Evolutionary conservation across 2,113 vertebrate species (phyloP).

Genomic region (Taxidea taxus): DNA sequence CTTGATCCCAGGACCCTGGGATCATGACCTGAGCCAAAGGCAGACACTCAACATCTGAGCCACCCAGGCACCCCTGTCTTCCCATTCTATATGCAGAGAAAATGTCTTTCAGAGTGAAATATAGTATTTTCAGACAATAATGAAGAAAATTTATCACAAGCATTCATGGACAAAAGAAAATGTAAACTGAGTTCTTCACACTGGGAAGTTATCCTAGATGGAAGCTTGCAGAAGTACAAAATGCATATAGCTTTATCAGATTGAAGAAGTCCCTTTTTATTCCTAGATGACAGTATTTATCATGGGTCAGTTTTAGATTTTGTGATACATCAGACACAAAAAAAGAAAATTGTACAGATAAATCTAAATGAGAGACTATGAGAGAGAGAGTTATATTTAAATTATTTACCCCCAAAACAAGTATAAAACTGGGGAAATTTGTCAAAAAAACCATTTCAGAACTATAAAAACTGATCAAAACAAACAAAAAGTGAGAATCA

Average conservation of each 20-base stretch:
- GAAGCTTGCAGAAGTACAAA: not conserved
- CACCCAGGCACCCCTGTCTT: not conserved
- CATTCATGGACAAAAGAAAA: not conserved
- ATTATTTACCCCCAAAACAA: not conserved
- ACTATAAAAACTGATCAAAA: not conserved
- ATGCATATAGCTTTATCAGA: not conserved
- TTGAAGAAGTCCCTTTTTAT: not conserved
- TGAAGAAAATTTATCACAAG: not conserved
- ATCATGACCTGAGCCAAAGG: too few relatives aligned
- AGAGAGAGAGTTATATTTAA: not conserved
- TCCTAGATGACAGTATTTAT: not conserved
- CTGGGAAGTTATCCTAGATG: not conserved
- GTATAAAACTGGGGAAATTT: not conserved
- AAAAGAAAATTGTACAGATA: not conserved
- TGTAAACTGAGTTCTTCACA: not conserved
- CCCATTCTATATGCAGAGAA: not conserved
- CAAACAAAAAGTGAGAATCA: not conserved
- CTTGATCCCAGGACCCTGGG: too few relatives aligned
- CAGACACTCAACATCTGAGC: too few relatives aligned
- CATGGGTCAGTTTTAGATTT: not conserved
- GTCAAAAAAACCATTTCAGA: not conserved
- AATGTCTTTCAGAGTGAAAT: not conserved
- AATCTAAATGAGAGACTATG: not conserved
- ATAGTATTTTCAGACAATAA: not conserved
- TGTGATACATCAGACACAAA: not conserved